Base-by-base conservation (phyloP, 2,888 invertebrate species). In the Sisyra nigra region DNA sequence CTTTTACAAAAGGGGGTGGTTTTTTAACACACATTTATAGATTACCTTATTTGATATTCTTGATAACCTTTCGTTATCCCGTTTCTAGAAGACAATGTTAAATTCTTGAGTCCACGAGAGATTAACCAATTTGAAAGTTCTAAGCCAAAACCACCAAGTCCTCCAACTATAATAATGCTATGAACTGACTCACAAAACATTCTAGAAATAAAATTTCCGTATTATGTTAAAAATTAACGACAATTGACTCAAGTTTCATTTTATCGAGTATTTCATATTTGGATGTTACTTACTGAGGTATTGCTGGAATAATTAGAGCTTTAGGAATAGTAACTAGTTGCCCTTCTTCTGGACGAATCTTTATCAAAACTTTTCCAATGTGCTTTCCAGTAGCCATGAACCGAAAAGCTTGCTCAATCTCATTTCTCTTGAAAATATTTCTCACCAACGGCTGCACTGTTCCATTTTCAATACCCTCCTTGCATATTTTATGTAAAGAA, bases 91-190 rank as follows among this genome's bases (percentile, higher is more conserved):
- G 82, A 84, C 0, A 93, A 67, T 2, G 92, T 70, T 9, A 93
- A 52, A 49, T 82, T 80, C 50, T 67, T 72, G 0, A 82, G 89
- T 1, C 91, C 92, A 48, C 92, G 71, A 41, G 83, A 60, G 39
- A 89, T 72, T 53, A 96, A 65, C 87, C 88, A 91, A 53, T 88
- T 82, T 0, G 80, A 77, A 40, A 93, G 60, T 59, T 94, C 93
- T 39, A 94, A 65, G 3, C 93, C 94, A 55, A 94, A 88, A 0
- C 93, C 93, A 35, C 94, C 94, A 1, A 94, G 68, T 36, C 93
- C 92, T 9, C 85, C 84, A 1, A 78, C 67, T 3, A 84, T 69
- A 0, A 84, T 54, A 62, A 84, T 73, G 7, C 68, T 47, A 54
- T 66, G 52, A 51, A 68, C 57, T 14, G 61, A 57, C 10, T 60